Evolutionary conservation across 2,797 vertebrate genomes (phyloP).

Genomic region (Lagodon rhomboides): DNA sequence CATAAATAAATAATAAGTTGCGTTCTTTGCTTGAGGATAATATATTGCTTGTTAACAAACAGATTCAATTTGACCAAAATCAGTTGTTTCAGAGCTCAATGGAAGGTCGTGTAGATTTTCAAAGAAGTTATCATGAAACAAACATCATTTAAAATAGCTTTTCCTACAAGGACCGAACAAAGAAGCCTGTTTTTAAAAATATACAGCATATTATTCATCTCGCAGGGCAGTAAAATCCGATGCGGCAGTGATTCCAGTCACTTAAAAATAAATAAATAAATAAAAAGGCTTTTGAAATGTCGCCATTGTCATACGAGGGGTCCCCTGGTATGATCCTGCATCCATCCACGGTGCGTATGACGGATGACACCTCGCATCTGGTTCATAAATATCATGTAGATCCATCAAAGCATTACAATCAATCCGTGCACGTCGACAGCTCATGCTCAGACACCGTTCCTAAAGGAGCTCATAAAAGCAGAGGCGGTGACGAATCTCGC

Average conservation of each 20-base stretch:
- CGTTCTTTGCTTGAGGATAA: constrained; percentile 10
- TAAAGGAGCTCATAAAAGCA: constrained; percentile 60
- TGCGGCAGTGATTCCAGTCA: constrained; percentile 61
- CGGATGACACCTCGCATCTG: constrained; percentile 48
- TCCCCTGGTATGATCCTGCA: constrained; percentile 31
- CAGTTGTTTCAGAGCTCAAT: not conserved
- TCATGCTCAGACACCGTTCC: constrained; percentile 20
- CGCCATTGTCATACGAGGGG: constrained; percentile 16
- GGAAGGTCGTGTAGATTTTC: not conserved
- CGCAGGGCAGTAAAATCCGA: constrained; percentile 52
- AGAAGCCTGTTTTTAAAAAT: constrained; percentile 16
- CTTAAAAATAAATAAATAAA: not conserved
- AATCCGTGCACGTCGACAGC: constrained; percentile 36
- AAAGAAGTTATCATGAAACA: constrained; percentile 25
- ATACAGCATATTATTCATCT: constrained; percentile 44
- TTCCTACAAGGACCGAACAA: constrained; percentile 29
- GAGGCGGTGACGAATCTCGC: constrained; percentile 59
- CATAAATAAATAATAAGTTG: constrained; percentile 8
- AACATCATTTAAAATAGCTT: constrained; percentile 43
- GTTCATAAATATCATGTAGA: constrained; percentile 66
- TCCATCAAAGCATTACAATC: constrained; percentile 67
- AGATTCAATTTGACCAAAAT: constrained; percentile 13
- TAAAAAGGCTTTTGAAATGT: constrained; percentile 35
- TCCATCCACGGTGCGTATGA: constrained; percentile 38
- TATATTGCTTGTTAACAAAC: constrained; percentile 55